Evolutionary conservation across 2,113 vertebrate genomes (phyloP).

Genomic region (Rana temporaria): DNA sequence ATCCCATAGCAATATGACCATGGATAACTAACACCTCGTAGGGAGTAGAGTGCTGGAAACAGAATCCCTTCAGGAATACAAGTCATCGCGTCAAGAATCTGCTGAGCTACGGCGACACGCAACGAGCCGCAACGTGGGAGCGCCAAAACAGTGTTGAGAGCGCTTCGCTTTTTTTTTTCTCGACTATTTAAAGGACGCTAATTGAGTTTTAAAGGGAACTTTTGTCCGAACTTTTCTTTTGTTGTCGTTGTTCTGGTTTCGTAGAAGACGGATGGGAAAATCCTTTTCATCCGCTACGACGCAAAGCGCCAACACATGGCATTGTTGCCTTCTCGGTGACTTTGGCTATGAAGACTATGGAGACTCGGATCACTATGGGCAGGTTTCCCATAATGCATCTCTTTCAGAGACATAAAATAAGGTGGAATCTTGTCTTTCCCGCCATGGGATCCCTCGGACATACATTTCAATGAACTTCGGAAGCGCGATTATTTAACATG

Average conservation of each 20-base stretch:
- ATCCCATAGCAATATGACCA: background rate
- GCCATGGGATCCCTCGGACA: conserved; percentile 1
- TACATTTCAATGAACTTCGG: background rate
- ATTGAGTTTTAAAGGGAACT: conserved; percentile 14
- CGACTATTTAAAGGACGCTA: background rate
- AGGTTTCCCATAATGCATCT: conserved; percentile 25
- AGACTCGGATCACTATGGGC: conserved; percentile 15
- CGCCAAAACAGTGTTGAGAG: background rate
- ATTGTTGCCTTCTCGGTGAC: background rate
- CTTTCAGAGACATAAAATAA: too few relatives aligned
- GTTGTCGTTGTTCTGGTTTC: background rate
- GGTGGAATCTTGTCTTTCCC: too few relatives aligned
- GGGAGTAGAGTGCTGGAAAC: conserved; percentile 18
- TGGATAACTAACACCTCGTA: background rate
- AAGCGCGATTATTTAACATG: background rate
- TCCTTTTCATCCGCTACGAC: background rate
- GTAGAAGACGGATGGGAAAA: background rate
- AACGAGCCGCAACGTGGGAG: conserved; percentile 6
- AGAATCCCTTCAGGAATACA: background rate
- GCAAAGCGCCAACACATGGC: background rate
- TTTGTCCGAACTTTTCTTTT: background rate
- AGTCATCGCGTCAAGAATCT: background rate
- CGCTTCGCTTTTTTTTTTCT: background rate
- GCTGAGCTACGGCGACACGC: background rate
- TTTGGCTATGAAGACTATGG: background rate